phyloP scores from a whole-genome alignment of 2,797 vertebrate genomes.

The Botia almorhae region DNA sequence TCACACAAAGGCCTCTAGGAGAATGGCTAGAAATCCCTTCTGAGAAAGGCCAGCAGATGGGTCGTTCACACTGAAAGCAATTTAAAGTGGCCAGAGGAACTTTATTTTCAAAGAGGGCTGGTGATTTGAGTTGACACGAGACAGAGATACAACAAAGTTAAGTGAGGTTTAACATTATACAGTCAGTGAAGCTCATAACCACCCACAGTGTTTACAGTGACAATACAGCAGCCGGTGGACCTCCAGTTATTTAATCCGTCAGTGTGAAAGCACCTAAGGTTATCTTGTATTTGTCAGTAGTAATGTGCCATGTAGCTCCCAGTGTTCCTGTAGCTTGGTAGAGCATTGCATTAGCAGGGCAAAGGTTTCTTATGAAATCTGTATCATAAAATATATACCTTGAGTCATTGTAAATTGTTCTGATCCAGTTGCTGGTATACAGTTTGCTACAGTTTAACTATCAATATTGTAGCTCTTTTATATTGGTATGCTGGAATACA shows the following conservation, averaged over 20 bases:
- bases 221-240: background rate
- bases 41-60: background rate
- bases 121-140: background rate
- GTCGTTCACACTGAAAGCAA: background rate
- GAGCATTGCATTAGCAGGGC: too few species aligned
- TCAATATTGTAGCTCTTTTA: too few species aligned
- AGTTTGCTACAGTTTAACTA: too few species aligned
- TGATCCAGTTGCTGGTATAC: too few species aligned
- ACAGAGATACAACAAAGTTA: background rate
- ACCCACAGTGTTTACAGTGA: background rate
- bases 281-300: too few species aligned
- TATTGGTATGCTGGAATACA: background rate
- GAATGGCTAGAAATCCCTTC: background rate
- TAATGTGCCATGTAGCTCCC: too few species aligned
- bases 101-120: background rate
- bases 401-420: too few species aligned
- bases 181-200: background rate
- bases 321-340: too few species aligned
- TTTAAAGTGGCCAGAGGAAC: background rate
- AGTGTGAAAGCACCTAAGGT: too few species aligned
- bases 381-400: too few species aligned
- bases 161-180: background rate
- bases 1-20: background rate
- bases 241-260: background rate
- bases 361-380: too few species aligned